phyloP scores from a whole-genome alignment of 37 sponge, comb jelly and placozoan species.

The Aplysina aerophoba region DNA sequence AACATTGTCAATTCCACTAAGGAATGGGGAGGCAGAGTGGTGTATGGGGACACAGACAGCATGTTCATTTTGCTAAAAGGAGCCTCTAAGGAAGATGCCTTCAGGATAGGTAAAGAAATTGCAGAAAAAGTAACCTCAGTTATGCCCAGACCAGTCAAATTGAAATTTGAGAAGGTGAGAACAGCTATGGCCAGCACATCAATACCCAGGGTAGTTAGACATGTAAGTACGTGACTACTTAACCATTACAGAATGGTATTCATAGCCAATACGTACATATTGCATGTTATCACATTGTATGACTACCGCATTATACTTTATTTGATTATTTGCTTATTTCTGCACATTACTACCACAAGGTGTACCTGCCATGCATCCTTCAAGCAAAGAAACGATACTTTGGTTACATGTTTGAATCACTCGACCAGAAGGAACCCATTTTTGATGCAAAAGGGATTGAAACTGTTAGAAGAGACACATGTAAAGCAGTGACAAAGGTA shows the following conservation, averaged over 20 bases:
- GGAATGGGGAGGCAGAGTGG: constrained; percentile 86
- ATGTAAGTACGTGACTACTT: not conserved
- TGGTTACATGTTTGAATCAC: constrained; percentile 85
- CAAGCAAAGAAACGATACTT: constrained; percentile 94
- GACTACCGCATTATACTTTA: not conserved
- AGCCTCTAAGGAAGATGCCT: constrained; percentile 80
- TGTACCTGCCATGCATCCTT: constrained; percentile 89
- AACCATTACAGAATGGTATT: too few species aligned
- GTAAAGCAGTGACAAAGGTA: constrained; percentile 90
- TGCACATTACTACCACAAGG: constrained; percentile 41
- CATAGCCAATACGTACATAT: too few species aligned
- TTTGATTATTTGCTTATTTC: not conserved
- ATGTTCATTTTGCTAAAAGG: constrained; percentile 88
- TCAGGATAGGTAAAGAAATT: constrained; percentile 86
- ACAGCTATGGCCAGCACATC: not conserved
- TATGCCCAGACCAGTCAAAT: constrained; percentile 93
- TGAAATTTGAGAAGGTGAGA: constrained; percentile 92
- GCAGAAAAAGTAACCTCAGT: constrained; percentile 70
- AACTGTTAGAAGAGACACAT: constrained; percentile 93
- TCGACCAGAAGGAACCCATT: constrained; percentile 77
- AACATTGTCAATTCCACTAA: constrained; percentile 78
- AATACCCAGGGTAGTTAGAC: not conserved
- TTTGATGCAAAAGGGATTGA: constrained; percentile 98
- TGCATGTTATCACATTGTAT: too few species aligned
- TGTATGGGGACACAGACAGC: constrained; percentile 98